phyloP scores from a whole-genome alignment of 2,113 vertebrate species.

The Anhinga rufa region DNA sequence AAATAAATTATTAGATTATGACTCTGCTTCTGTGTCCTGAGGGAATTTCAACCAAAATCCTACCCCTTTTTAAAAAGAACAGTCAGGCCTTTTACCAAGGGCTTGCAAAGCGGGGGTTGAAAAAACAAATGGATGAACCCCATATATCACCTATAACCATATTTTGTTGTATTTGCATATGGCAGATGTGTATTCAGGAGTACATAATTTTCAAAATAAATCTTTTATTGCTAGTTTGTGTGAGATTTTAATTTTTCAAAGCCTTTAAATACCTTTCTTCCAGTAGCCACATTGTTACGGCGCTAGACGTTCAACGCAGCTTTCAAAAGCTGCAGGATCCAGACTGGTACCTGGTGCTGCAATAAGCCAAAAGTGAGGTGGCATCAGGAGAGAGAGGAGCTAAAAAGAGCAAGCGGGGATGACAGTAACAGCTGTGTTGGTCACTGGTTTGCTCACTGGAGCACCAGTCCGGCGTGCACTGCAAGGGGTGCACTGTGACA shows the following conservation, averaged over 20 bases:
- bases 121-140: neutral
- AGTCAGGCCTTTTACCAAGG: neutral
- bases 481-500: neutral
- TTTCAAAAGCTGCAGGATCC: neutral
- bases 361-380: neutral
- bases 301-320: neutral
- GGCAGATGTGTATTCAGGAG: neutral
- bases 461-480: too few species aligned
- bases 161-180: neutral
- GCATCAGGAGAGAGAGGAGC: neutral
- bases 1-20: neutral
- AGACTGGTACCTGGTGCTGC: too few species aligned
- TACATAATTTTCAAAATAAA: neutral
- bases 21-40: neutral
- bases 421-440: neutral
- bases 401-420: neutral
- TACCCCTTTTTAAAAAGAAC: neutral
- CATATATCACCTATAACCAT: neutral
- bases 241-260: neutral
- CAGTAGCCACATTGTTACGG: neutral
- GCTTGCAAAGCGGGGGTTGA: neutral
- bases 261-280: neutral
- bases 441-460: neutral
- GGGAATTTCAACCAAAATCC: neutral
- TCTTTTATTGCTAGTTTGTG: neutral